Evolutionary conservation across 1,140 invertebrate species (phyloP).

Genomic region (Notospermus geniculatus): DNA sequence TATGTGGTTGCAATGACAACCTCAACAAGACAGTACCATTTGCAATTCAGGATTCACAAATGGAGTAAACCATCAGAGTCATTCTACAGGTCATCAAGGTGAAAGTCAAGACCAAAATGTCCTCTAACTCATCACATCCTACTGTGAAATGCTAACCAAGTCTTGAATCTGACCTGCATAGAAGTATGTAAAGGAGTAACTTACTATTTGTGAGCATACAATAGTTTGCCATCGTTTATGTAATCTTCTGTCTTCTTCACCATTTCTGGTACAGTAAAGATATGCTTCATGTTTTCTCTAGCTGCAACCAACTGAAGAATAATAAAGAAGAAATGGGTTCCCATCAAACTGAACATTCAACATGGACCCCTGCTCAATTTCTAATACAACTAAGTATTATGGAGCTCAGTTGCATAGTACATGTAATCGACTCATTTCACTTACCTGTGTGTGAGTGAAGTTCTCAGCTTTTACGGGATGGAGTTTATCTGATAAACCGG

Average conservation of each 20-base stretch:
- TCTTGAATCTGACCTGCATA: too few relatives aligned
- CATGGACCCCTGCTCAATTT: too few relatives aligned
- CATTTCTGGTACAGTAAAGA: conserved; percentile 95
- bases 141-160: too few relatives aligned
- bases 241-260: conserved; percentile 90
- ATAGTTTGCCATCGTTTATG: conserved; percentile 91
- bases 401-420: too few relatives aligned
- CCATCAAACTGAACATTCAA: too few relatives aligned
- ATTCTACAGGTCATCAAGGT: too few relatives aligned
- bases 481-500: not conserved
- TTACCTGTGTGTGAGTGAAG: not conserved
- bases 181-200: conserved; percentile 18
- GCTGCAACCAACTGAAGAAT: conserved; percentile 89
- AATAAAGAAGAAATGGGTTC: conserved; percentile 12
- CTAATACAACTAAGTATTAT: too few relatives aligned
- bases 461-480: not conserved
- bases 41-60: not conserved
- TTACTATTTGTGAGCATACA: conserved; percentile 83
- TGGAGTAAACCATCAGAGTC: not conserved
- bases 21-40: not conserved
- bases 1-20: not conserved
- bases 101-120: too few relatives aligned
- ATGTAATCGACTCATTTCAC: too few relatives aligned
- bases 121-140: not conserved
- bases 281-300: conserved; percentile 96